Evolutionary conservation across 2,888 invertebrate genomes (phyloP).

Genomic region (Troglohyphantes excavatus): DNA sequence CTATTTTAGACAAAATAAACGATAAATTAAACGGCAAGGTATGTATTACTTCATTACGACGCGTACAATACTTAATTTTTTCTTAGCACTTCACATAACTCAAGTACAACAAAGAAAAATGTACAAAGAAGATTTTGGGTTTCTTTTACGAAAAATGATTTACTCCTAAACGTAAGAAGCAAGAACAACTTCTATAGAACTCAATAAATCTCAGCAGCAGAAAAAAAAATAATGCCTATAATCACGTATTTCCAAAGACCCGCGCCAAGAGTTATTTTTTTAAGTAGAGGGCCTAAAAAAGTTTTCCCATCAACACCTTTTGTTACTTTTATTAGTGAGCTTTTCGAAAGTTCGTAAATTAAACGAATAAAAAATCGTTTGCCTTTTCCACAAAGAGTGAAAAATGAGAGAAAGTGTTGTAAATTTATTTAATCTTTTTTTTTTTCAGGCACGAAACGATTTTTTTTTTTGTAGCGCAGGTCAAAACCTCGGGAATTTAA

Average conservation of each 20-base stretch:
- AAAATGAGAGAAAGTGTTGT: background rate
- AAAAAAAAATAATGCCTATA: constrained; percentile 9
- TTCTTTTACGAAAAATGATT: background rate
- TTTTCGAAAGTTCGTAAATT: background rate
- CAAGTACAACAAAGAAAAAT: background rate
- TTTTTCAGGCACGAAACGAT: background rate
- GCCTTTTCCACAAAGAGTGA: background rate
- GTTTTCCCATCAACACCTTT: background rate
- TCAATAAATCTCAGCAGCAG: constrained; percentile 10
- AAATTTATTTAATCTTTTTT: background rate
- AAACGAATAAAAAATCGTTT: background rate
- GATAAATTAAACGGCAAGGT: too few relatives aligned
- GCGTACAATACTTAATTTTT: too few relatives aligned
- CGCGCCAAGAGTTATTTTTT: constrained; percentile 14
- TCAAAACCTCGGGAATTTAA: background rate
- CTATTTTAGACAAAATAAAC: too few relatives aligned
- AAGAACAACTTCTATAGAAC: background rate
- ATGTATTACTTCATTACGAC: too few relatives aligned
- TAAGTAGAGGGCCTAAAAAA: background rate
- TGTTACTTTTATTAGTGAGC: background rate
- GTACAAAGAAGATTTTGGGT: background rate
- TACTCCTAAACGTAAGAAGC: background rate
- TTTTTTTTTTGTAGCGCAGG: background rate
- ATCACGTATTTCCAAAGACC: constrained; percentile 10
- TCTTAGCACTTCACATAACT: too few relatives aligned